A percentile compares a stretch with the other conserved stretches of the same genome.
Conservation (phyloP, 2,888 invertebrate species). For the Sinohyriopsis cumingii region DNA sequence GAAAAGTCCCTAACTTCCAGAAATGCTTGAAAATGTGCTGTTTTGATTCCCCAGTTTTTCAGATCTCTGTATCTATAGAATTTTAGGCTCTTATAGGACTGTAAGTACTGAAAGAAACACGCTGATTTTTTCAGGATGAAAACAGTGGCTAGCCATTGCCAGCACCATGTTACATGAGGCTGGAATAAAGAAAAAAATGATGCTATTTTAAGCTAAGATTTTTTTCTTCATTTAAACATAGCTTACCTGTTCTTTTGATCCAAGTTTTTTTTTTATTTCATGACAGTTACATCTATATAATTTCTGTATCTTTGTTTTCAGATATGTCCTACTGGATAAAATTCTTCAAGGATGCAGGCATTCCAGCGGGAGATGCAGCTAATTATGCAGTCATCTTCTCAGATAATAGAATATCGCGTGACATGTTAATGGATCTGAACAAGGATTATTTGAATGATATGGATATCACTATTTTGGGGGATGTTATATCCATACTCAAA, state of each 20-base stretch:
- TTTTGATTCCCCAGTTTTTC: too few species aligned
- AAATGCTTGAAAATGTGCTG: too few species aligned
- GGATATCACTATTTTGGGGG: conserved; percentile 84
- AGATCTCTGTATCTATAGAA: too few species aligned
- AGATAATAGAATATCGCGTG: conserved; percentile 88
- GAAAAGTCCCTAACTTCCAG: too few species aligned
- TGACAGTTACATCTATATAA: neutral
- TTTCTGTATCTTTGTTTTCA: conserved; percentile 22
- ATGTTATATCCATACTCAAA: conserved; percentile 79
- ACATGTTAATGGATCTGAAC: conserved; percentile 89
- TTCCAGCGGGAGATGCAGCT: conserved; percentile 84
- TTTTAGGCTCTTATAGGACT: too few species aligned
- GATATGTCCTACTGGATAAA: conserved; percentile 80
- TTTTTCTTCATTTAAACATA: too few species aligned
- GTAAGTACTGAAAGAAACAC: too few species aligned
- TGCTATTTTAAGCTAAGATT: too few species aligned
- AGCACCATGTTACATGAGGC: too few species aligned
- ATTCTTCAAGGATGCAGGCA: conserved; percentile 89
- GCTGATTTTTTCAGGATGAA: too few species aligned
- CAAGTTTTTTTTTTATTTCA: conserved; percentile 1
- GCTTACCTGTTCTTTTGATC: neutral
- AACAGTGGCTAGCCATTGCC: too few species aligned
- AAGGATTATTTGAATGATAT: conserved; percentile 91
- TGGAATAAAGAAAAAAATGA: too few species aligned
- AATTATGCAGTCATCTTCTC: conserved; percentile 89